phyloP scores from a whole-genome alignment of 1,140 invertebrate species.

The Adelges cooleyi region DNA sequence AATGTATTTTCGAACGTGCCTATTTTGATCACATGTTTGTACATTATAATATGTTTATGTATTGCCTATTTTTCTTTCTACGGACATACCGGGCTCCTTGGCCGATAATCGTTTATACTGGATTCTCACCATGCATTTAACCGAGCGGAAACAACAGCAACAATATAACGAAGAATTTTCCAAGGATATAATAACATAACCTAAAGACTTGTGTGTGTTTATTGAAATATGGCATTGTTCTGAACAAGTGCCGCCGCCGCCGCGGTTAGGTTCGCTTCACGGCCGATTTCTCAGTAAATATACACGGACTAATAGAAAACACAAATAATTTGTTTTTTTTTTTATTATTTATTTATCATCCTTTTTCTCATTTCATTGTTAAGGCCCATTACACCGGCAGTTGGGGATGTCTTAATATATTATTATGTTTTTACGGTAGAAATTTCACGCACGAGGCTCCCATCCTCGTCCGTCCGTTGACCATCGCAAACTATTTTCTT shows the following conservation, averaged over 20 bases:
- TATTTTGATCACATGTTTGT: too few relatives aligned
- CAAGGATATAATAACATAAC: too few relatives aligned
- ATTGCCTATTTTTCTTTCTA: too few relatives aligned
- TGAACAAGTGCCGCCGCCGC: constrained; percentile 19
- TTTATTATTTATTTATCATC: background rate
- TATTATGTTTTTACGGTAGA: background rate
- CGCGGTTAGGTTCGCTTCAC: constrained; percentile 18
- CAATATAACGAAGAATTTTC: too few relatives aligned
- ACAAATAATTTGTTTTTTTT: background rate
- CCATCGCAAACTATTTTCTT: constrained; percentile 16
- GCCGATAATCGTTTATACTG: too few relatives aligned
- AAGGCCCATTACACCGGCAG: background rate
- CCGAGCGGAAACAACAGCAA: too few relatives aligned
- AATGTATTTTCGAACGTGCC: too few relatives aligned
- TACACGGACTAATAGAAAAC: constrained; percentile 12
- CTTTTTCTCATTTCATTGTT: background rate
- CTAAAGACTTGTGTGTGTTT: background rate
- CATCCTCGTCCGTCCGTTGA: constrained; percentile 8
- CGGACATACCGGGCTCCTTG: too few relatives aligned
- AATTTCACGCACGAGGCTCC: constrained; percentile 24
- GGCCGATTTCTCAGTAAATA: constrained; percentile 13
- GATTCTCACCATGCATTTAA: too few relatives aligned
- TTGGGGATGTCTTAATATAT: constrained; percentile 9
- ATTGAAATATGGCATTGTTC: constrained; percentile 23
- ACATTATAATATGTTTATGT: too few relatives aligned